Conservation (phyloP, 35 echinoderm and acorn worm species). For the Ophiothrix spiculata region DNA sequence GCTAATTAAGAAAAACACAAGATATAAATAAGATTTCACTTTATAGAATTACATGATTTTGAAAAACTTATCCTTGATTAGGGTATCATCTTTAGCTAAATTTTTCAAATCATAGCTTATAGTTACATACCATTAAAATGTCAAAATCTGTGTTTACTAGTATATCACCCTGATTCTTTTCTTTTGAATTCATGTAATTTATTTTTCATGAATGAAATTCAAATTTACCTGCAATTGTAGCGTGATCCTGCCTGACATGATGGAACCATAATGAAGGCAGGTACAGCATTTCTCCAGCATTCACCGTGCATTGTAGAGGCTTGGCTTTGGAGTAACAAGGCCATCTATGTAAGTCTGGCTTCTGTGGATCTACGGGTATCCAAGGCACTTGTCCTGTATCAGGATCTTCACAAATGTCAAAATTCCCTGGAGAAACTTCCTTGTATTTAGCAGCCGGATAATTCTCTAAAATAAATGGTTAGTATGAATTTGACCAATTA, state of each 20-base stretch:
- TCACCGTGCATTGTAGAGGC: conserved; percentile 60
- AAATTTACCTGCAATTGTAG: conserved; percentile 95
- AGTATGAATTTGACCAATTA: too few relatives aligned
- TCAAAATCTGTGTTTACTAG: too few relatives aligned
- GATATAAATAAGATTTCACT: too few relatives aligned
- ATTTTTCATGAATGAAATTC: too few relatives aligned
- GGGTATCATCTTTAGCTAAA: too few relatives aligned
- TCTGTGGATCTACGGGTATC: conserved; percentile 77
- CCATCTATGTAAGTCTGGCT: conserved; percentile 64
- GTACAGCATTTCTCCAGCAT: conserved; percentile 81
- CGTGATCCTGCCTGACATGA: conserved; percentile 74
- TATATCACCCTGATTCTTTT: too few relatives aligned
- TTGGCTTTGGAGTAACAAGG: conserved; percentile 57
- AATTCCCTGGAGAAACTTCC: conserved; percentile 44
- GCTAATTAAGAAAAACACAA: too few relatives aligned
- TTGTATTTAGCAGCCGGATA: conserved; percentile 78
- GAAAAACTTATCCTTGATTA: too few relatives aligned
- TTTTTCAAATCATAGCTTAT: too few relatives aligned
- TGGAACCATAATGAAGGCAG: conserved; percentile 95
- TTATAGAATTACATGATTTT: too few relatives aligned
- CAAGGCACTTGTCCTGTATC: conserved; percentile 52
- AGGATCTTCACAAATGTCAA: conserved; percentile 53
- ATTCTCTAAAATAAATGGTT: conserved; percentile 44
- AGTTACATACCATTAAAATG: too few relatives aligned
- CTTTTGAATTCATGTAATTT: too few relatives aligned